Evolutionary conservation across 1,140 invertebrate genomes (phyloP), one percentile per base, ranked within the genome.

Genomic region (Liolophura sinensis): DNA sequence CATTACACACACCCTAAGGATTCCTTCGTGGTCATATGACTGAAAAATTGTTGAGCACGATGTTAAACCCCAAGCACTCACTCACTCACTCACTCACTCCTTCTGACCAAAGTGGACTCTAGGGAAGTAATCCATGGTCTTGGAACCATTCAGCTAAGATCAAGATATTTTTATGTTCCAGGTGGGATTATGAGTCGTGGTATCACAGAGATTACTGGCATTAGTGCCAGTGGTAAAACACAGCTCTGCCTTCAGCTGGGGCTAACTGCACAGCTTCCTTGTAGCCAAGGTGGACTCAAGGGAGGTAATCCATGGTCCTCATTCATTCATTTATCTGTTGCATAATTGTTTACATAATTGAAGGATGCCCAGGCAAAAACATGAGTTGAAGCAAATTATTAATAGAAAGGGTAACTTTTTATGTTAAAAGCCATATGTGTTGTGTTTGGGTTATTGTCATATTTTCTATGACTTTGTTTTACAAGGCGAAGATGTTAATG

Each of bases 121-220:
- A n/a, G 49, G 14, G 49, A 14, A 50, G n/a, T n/a, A 15, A n/a
- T 50, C n/a, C 49, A 14, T 50, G 49, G n/a, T 15, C n/a, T n/a
- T n/a, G n/a, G n/a, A n/a, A n/a, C n/a, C n/a, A n/a, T n/a, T n/a
- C n/a, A n/a, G n/a, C n/a, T n/a, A n/a, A n/a, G n/a, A 20, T 54
- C 3, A 7, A 24, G 7, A 58, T 24, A 6, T 55, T 54, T 22
- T 63, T 58, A 49, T 46, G 83, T 91, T 31, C 77, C 83, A 73
- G 93, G 93, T 47, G 93, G 93, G n/a, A 86, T 95, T 60, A 82
- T 89, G 31, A 86, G 84, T 65, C 87, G 88, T 64, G 90, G 91
- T 24, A 88, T 96, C 18, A 93, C 91, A 57, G 93, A 96, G 87
- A 88, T 96, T 76, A 90, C 89, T 82, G 94, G 93, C 16, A 89